Base-by-base conservation (phyloP, 2,888 invertebrate species). In the Chaetogeoica ovagalla region DNA sequence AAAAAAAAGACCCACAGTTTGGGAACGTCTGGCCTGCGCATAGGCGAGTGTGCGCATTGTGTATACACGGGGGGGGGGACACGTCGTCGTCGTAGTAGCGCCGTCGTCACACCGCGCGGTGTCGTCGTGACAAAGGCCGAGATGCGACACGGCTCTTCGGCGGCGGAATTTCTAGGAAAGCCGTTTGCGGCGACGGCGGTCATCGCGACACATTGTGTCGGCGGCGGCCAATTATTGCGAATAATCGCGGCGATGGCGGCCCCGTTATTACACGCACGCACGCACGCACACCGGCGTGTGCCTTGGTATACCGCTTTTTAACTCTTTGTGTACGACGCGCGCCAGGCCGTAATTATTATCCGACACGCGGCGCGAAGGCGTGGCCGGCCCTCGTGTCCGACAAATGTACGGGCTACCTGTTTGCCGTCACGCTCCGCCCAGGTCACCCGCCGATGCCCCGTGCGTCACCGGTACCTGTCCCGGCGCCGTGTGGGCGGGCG, bases 361-460 rank as follows among this genome's bases (percentile, higher is more conserved):
- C 23, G 19, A 21, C 9, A 48, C 19, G 4, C 19, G 69, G 68
- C 37, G 68, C 48, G 77, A 62, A 60, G 77, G 77, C 77, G 77
- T 77, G 77, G 68, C 69, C 48, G 15, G n/a, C 21, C 7, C 48
- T n/a, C 69, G 43, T 76, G 76, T 76, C 68, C 60, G 77, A 77
- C 77, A 62, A 62, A 62, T 13, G 62, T 55, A 39, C 60, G 69
- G 77, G 69, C 77, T 77, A 77, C 77, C 77, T 77, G 77, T 77
- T 77, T 19, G 69, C 77, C 60, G 69, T 37, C 77, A 9, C 21
- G 68, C 74, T 39, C 60, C 68, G 77, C 77, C 68, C 77, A 48
- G 59, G 77, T 69, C 59, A 59, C 6, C 76, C 39, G 59, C 30
- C 30, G 30, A 4, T 30, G 30, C 30, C 48, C 30, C 68, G 69